Base-by-base conservation (phyloP, 2,797 vertebrate genomes). In the Microchirus variegatus region DNA sequence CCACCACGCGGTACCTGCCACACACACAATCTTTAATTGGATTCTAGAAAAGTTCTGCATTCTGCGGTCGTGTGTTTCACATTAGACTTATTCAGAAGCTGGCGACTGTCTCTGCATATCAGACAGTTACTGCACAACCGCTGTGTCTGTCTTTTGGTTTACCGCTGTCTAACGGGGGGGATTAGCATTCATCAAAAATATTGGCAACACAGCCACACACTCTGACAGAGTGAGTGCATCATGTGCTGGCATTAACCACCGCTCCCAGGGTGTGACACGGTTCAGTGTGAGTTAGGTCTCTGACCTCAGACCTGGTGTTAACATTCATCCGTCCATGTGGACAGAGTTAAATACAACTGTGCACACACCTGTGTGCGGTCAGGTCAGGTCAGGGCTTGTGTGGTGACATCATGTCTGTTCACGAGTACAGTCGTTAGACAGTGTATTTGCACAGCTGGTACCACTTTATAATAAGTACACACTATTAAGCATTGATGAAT, bases 1-100 rank as follows among this genome's bases (percentile, higher is more conserved):
- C 97, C 88, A 98, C 94, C 82, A 97, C 97, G 5, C 96, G 94
- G 87, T 94, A 98, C 92, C 97, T 98, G 90, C 16, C 51, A 17
- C 61, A 67, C 63, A 63, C 67, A 61, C 31, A 14, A 2, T 53
- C 11, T 26, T 48, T 26, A 22, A 48, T 19, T 19, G 37, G 9
- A 14, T 53, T 44, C 26, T 52, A 14, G 46, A 17, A 26, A 26
- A 31, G 15, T 26, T 40, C 31, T 31, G 31, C 7, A 31, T n/a
- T 22, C 49, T 53, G 5, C 35, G 35, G 7, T 22, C 22, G 5
- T 2, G 22, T 22, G 22, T 22, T 22, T 22, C 22, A 31, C 31
- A 26, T 26, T 26, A 26, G 5, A 26, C 26, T 5, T 40, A 48
- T 40, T 48, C 13, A 38, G 4, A 52, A 37, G 35, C 44, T 19